Base-by-base conservation (phyloP, 2,113 vertebrate species). In the Verasper variegatus region DNA sequence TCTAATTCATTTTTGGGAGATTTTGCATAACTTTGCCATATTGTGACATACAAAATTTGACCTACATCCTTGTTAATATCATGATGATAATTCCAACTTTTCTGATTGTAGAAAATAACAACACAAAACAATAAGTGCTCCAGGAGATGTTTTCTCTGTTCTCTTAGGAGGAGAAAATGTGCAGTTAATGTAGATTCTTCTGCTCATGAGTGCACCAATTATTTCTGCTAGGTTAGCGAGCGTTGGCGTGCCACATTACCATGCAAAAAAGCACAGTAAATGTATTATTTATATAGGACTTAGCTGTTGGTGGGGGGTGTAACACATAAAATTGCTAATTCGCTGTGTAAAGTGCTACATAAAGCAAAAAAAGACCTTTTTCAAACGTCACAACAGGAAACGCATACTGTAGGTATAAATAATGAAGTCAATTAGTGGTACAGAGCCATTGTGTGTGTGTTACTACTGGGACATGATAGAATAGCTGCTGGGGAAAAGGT, bases 151-250 rank as follows among this genome's bases (percentile, higher is more conserved):
- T 68, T 56, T 24, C 21, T 27, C 14, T 26, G 18, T 54, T 17
- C 47, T 68, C 52, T 69, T 27, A 18, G 1, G 15, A 37, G 14
- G 12, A 63, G n/a, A 54, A 74, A 61, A 62, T 56, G 31, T 55
- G 21, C 11, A 66, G 14, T 8, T 31, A 31, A 31, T 31, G 31
- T 20, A 49, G 15, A 65, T 59, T 47, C 24, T 31, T 63, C 27
- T 35, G 37, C 55, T 45, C 3, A 31, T 49, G 18, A 67, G 26
- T 5, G 57, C 23, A 55, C 26, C 47, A 5, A 49, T 65, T 65
- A 21, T 78, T 74, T 67, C 56, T 67, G 45, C 54, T 35, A 21
- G 15, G 55, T 76, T 75, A 52, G 24, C 51, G 35, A 66, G 18
- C 10, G 24, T 21, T 66, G 49, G 23, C n/a, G 47, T 17, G 47